Base-by-base conservation (phyloP, 53 echinoderm and acorn worm species). In the Apostichopus leukothele region DNA sequence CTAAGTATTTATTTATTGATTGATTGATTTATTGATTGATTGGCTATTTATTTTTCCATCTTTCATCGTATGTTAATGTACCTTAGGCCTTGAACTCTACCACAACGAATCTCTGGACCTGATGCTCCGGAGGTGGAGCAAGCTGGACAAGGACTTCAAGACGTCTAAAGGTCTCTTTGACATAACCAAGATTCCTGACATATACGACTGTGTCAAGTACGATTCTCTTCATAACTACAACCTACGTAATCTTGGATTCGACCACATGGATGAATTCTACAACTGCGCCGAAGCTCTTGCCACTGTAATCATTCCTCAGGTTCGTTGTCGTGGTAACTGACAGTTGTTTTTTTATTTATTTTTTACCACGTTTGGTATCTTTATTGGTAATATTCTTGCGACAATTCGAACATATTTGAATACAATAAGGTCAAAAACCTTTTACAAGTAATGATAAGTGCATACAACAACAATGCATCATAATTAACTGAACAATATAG, bases 201-300 rank as follows among this genome's bases (percentile, higher is more conserved):
- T 97, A 78, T 97, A 97, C 68, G 98, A 97, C 93, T 97, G 98
- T 86, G 93, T 97, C 86, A 97, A 97, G 90, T 97, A 97, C 16
- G 98, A 97, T 75, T 90, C 94, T 77, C 90, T 94, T 8, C 98
- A 97, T 78, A 97, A 97, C 77, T 92, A 91, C 88, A 87, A 87
- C 50, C 85, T 92, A 1, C 87, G 89, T 19, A 90, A 75, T 51
- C 73, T 97, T 8, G 95, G 95, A 23, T 95, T 93, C 74, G 85
- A 92, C 14, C 91, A 92, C 57, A 92, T 95, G 91, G 92, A 93
- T 51, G 94, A 94, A 7, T 90, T 97, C 22, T 97, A 94, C 89
- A 79, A 79, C 55, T 93, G 87, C 80, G 98, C 98, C 74, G 95
- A 97, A 90, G 89, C 91, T 57, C 90, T 97, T 78, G 98, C 98